Conservation (phyloP, 2,113 vertebrate genomes). For the Butorides virescens region DNA sequence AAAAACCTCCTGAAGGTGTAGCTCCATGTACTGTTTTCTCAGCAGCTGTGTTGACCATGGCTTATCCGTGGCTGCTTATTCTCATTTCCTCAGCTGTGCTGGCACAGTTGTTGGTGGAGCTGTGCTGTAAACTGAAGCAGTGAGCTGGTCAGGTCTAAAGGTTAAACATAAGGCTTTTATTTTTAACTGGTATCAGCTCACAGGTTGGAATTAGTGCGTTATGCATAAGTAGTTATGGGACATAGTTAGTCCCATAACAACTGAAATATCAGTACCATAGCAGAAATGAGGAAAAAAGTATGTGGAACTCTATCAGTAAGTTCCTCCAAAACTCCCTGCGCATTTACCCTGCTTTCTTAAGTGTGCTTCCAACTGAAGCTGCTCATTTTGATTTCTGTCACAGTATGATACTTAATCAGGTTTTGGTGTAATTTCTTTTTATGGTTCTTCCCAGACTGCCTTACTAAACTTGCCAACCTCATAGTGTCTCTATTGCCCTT, state of each 20-base stretch:
- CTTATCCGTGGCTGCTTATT: neutral
- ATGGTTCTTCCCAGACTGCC: neutral
- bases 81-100: neutral
- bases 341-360: neutral
- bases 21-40: neutral
- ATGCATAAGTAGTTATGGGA: neutral
- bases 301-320: neutral
- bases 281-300: neutral
- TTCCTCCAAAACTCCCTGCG: neutral
- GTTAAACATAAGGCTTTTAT: slow-evolving; percentile 13
- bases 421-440: neutral
- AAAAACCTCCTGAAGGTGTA: neutral
- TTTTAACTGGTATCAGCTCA: neutral
- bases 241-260: neutral
- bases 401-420: neutral
- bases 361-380: neutral
- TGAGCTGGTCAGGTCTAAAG: neutral
- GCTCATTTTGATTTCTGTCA: neutral
- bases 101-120: neutral
- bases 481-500: neutral
- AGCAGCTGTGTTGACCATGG: neutral
- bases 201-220: neutral
- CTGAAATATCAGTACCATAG: neutral
- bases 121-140: neutral
- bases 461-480: neutral